These are phyloP conservation scores for Gymnothorax javanicus DNA, from an alignment of 2,797 vertebrate species.

Conservation along the genomic window DNA sequence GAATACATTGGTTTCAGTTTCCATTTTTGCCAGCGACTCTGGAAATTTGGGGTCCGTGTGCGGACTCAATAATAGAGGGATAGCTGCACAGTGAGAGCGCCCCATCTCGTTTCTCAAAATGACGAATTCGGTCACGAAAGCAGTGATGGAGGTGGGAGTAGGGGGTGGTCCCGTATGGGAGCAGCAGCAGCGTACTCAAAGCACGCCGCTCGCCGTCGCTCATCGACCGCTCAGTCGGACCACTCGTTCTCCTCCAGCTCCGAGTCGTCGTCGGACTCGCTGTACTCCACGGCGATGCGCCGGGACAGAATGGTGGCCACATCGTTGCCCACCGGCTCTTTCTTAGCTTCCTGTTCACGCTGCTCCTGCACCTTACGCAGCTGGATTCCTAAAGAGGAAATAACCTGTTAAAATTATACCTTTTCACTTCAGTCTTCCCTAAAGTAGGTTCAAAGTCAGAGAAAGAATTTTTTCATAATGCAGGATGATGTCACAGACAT, in stretches of 20 bases:
- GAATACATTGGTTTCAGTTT: not conserved
- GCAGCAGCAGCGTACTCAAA: slow-evolving; percentile 11
- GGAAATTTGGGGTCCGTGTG: not conserved
- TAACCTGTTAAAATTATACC: not conserved
- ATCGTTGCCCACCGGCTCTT: slow-evolving; percentile 89
- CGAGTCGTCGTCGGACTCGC: slow-evolving; percentile 91
- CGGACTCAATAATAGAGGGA: not conserved
- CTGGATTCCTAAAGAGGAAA: slow-evolving; percentile 76
- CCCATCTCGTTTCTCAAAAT: not conserved
- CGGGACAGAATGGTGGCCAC: slow-evolving; percentile 91
- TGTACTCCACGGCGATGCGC: slow-evolving; percentile 91
- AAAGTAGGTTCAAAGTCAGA: too few species aligned
- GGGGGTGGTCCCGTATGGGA: not conserved
- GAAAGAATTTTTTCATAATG: too few species aligned
- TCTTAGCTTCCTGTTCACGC: slow-evolving; percentile 88
- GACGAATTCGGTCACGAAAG: too few species aligned
- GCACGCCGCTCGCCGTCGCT: not conserved
- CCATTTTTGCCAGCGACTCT: not conserved
- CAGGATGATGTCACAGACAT: too few species aligned
- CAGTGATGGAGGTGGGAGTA: not conserved
- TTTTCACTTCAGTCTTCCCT: too few species aligned
- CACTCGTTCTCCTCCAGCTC: slow-evolving; percentile 92
- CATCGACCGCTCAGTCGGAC: slow-evolving; percentile 76
- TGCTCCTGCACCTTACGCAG: slow-evolving; percentile 92
- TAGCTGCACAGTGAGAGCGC: not conserved